Evolutionary conservation across 2,888 invertebrate genomes (phyloP).

Genomic region (Campoletis raptor): DNA sequence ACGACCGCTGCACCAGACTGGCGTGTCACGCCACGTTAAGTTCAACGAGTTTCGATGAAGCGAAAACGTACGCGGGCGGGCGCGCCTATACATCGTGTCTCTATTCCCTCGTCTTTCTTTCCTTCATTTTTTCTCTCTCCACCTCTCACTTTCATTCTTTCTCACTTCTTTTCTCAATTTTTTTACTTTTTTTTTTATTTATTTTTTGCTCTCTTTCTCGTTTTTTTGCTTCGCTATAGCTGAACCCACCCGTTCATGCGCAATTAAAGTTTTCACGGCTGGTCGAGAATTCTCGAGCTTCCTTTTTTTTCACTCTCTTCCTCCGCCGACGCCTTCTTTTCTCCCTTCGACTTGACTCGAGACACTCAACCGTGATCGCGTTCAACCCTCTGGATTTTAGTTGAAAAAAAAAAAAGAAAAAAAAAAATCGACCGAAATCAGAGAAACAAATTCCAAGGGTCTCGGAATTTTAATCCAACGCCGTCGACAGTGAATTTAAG

Average conservation of each 20-base stretch:
- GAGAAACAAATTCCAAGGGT: slow-evolving; percentile 18
- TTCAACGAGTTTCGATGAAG: slow-evolving; percentile 67
- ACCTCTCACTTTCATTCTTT: slow-evolving; percentile 6
- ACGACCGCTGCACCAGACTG: slow-evolving; percentile 59
- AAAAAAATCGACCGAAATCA: background rate
- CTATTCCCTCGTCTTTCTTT: slow-evolving; percentile 17
- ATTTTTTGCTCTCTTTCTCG: slow-evolving; percentile 12
- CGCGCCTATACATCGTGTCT: slow-evolving; percentile 47
- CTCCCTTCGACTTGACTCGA: slow-evolving; percentile 47
- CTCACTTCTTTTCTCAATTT: slow-evolving; percentile 18
- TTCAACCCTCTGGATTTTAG: slow-evolving; percentile 35
- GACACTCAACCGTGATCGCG: slow-evolving; percentile 51
- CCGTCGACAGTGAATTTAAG: slow-evolving; percentile 1
- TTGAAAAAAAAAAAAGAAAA: slow-evolving; percentile 10
- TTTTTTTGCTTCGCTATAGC: slow-evolving; percentile 29
- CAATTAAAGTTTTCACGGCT: slow-evolving; percentile 66
- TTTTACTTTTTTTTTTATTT: too few relatives aligned
- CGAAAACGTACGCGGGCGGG: slow-evolving; percentile 65
- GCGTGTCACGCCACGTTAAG: slow-evolving; percentile 64
- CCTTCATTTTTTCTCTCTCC: slow-evolving; percentile 19
- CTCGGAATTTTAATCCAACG: slow-evolving; percentile 32
- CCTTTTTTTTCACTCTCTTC: slow-evolving; percentile 33
- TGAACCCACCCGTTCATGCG: slow-evolving; percentile 60
- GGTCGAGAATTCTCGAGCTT: slow-evolving; percentile 45
- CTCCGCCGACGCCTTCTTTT: slow-evolving; percentile 43